phyloP scores from a whole-genome alignment of 2,888 invertebrate genomes.

The Dyspetes luteomarginatus region DNA sequence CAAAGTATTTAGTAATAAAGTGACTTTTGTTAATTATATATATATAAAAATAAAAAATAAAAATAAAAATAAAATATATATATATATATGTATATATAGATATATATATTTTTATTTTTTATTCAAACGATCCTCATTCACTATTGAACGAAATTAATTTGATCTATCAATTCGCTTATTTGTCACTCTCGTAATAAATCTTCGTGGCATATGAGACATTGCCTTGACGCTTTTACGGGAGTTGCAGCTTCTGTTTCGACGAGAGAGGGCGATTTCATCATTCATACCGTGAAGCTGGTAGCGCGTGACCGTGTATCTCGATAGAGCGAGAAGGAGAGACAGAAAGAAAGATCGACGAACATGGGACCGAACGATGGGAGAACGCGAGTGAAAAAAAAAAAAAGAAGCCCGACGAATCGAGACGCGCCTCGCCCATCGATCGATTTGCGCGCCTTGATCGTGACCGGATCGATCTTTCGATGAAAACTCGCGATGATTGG shows the following conservation, averaged over 20 bases:
- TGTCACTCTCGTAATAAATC: constrained; percentile 49
- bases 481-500: too few relatives aligned
- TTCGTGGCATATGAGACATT: neutral
- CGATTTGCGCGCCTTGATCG: constrained; percentile 48
- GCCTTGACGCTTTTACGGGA: constrained; percentile 39
- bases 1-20: too few relatives aligned
- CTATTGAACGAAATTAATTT: neutral
- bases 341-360: neutral
- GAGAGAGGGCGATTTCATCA: constrained; percentile 67
- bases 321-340: neutral
- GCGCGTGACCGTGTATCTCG: constrained; percentile 71
- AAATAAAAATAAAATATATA: neutral
- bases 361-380: constrained; percentile 40
- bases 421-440: constrained; percentile 70
- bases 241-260: constrained; percentile 51
- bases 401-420: constrained; percentile 70
- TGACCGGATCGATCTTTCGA: constrained; percentile 55
- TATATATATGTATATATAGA: neutral
- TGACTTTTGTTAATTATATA: too few relatives aligned
- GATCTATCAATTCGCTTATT: neutral
- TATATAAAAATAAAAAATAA: neutral
- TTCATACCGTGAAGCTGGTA: constrained; percentile 71
- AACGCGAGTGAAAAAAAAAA: constrained; percentile 26
- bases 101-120: neutral
- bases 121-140: neutral